Percentiles rank a stretch among this genome's conserved stretches.
Evolutionary conservation across 2,888 invertebrate species (phyloP).

Genomic region (Diabrotica balteata): DNA sequence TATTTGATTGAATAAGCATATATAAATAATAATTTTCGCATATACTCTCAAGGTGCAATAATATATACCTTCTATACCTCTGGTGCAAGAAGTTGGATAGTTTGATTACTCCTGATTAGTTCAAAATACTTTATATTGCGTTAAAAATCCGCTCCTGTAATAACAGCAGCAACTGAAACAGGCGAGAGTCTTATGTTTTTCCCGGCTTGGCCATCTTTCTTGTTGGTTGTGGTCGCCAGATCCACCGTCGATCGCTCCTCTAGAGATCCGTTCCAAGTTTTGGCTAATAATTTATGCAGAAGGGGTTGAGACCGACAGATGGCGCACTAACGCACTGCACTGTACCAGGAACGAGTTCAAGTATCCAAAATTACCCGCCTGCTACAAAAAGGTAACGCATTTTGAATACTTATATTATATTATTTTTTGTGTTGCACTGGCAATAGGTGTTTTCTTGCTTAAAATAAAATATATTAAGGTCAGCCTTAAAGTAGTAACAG

Average conservation of each 20-base stretch:
- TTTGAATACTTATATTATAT: neutral
- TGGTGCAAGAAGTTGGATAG: too few relatives aligned
- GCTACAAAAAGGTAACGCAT: neutral
- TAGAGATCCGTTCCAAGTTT: constrained; percentile 11
- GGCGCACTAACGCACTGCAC: constrained; percentile 17
- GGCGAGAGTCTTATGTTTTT: constrained; percentile 2
- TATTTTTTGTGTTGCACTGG: neutral
- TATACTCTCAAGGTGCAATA: too few relatives aligned
- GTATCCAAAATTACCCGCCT: neutral
- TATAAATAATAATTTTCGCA: too few relatives aligned
- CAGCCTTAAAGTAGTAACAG: too few relatives aligned
- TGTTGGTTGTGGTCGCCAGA: constrained; percentile 4
- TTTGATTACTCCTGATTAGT: too few relatives aligned
- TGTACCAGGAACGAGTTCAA: neutral
- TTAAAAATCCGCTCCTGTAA: too few relatives aligned
- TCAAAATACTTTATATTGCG: too few relatives aligned
- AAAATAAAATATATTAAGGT: too few relatives aligned
- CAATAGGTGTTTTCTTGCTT: too few relatives aligned
- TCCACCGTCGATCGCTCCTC: constrained; percentile 9
- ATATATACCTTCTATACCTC: too few relatives aligned
- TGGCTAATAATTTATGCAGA: constrained; percentile 9
- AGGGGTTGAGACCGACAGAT: constrained; percentile 22
- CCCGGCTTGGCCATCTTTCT: constrained; percentile 5
- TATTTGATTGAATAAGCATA: too few relatives aligned
- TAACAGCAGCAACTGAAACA: too few relatives aligned